Percentiles rank a stretch among this genome's conserved stretches.
Conservation (phyloP, 2,113 vertebrate genomes). For the Emydocephalus ijimae region DNA sequence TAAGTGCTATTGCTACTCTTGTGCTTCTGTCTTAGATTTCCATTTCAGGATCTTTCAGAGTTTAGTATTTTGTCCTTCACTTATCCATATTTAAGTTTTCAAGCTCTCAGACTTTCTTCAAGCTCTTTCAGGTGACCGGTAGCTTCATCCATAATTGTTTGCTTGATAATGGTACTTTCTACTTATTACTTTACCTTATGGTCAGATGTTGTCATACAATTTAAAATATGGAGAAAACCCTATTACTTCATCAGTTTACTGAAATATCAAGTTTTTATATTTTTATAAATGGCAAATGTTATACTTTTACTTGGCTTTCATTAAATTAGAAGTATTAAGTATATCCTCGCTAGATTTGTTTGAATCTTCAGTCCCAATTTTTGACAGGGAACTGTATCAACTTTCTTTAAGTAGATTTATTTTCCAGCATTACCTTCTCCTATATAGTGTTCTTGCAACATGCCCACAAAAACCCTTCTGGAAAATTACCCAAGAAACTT, state of each 20-base stretch:
- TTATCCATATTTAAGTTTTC: neutral
- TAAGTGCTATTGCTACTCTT: neutral
- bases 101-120: neutral
- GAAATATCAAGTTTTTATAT: neutral
- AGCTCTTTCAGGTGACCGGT: neutral
- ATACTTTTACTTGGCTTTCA: neutral
- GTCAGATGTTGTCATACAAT: neutral
- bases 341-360: neutral
- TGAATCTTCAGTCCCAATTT: neutral
- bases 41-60: neutral
- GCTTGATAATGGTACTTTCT: neutral
- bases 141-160: neutral
- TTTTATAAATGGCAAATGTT: neutral
- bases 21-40: neutral
- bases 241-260: neutral
- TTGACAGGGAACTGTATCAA: neutral
- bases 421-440: neutral
- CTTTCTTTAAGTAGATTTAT: neutral
- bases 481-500: neutral
- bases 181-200: neutral
- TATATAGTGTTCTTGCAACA: neutral
- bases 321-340: neutral
- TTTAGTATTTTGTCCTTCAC: neutral
- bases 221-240: neutral
- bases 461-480: neutral